Evolutionary conservation across 2,888 invertebrate species (phyloP).

Genomic region (Agrypnus murinus): DNA sequence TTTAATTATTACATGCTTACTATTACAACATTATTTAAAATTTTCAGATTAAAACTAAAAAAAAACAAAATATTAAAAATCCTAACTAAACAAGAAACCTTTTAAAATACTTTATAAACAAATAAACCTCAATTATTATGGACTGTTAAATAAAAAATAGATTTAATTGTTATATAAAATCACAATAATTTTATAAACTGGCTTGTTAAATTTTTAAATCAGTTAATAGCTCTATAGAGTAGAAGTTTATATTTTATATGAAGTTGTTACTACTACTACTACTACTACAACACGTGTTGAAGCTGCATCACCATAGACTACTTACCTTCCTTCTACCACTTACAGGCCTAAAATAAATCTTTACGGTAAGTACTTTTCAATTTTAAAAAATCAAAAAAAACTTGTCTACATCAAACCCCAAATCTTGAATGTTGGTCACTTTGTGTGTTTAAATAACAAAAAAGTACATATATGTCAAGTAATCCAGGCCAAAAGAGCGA

Average conservation of each 20-base stretch:
- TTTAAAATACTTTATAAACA: constrained; percentile 12
- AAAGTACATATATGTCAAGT: not conserved
- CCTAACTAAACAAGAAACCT: constrained; percentile 25
- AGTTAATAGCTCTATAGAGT: constrained; percentile 39
- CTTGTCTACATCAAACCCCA: no score
- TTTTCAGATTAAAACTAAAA: constrained; percentile 34
- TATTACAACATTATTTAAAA: constrained; percentile 1
- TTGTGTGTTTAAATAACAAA: not conserved
- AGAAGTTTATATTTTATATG: constrained; percentile 44
- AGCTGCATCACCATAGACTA: constrained; percentile 36
- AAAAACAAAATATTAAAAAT: constrained; percentile 28
- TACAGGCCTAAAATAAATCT: constrained; percentile 29
- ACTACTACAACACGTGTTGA: constrained; percentile 36
- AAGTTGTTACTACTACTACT: constrained; percentile 43
- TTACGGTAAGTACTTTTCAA: constrained; percentile 45
- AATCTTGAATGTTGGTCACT: no score
- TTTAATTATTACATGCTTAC: constrained; percentile 19
- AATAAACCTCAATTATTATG: constrained; percentile 29
- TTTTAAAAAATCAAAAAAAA: no score
- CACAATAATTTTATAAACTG: constrained; percentile 45
- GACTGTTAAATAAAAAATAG: constrained; percentile 45
- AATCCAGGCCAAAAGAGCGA: not conserved
- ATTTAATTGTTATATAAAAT: constrained; percentile 40
- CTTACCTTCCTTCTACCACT: constrained; percentile 27
- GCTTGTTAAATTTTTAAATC: constrained; percentile 39